phyloP scores from a whole-genome alignment of 2,888 invertebrate genomes.

The Platypus cylindrus region DNA sequence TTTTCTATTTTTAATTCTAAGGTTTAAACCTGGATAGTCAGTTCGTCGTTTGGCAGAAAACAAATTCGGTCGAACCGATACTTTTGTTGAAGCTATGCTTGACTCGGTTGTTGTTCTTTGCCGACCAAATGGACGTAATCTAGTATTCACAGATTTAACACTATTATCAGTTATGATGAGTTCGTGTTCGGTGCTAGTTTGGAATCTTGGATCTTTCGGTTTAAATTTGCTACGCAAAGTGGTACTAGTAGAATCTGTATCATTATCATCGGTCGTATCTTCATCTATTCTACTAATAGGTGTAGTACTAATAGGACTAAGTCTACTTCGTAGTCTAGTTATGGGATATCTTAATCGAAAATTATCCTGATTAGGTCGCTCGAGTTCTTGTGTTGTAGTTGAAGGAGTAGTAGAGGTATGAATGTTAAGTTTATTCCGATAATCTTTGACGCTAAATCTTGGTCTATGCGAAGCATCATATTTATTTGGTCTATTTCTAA shows the following conservation, averaged over 20 bases:
- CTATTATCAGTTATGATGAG: conserved; percentile 24
- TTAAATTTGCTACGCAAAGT: conserved; percentile 29
- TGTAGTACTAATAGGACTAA: conserved; percentile 27
- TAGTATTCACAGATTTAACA: conserved; percentile 25
- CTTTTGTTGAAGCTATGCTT: conserved; percentile 23
- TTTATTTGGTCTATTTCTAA: conserved; percentile 37
- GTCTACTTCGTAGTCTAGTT: conserved; percentile 23
- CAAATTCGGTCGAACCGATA: conserved; percentile 32
- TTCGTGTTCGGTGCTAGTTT: conserved; percentile 15
- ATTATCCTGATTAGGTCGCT: conserved; percentile 9
- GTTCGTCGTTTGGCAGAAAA: conserved; percentile 29
- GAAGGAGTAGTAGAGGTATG: conserved; percentile 37
- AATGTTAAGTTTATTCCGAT: conserved; percentile 49
- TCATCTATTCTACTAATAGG: conserved; percentile 28
- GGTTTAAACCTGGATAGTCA: conserved; percentile 25
- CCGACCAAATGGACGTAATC: conserved; percentile 29
- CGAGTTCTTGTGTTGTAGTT: conserved; percentile 21
- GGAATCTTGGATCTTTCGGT: conserved; percentile 32
- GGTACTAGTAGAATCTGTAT: conserved; percentile 10
- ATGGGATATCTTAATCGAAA: conserved; percentile 34
- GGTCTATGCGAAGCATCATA: conserved; percentile 47
- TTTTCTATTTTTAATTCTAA: conserved; percentile 23
- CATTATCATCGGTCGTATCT: conserved; percentile 28
- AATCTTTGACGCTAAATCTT: conserved; percentile 65
- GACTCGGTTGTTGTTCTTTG: conserved; percentile 26